These are phyloP conservation scores for Tetragonula carbonaria DNA, from an alignment of 2,888 invertebrate species.

Conservation along the genomic window DNA sequence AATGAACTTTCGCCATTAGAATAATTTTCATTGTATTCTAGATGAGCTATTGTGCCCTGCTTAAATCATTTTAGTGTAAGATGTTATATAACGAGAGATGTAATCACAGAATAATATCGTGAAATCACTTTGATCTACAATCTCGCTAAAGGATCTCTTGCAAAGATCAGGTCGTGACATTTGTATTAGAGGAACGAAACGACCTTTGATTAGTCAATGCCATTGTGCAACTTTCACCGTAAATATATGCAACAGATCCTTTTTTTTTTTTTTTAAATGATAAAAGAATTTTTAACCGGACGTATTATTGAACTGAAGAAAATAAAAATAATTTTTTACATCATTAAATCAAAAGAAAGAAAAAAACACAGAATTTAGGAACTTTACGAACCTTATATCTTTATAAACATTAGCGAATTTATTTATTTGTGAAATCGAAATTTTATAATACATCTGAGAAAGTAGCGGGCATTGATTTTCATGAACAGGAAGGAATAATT, in stretches of 20 bases:
- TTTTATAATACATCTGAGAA: constrained; percentile 14
- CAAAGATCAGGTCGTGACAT: constrained; percentile 44
- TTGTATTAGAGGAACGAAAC: constrained; percentile 4
- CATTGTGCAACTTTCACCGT: constrained; percentile 32
- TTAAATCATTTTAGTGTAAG: background rate
- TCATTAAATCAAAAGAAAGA: background rate
- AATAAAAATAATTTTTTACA: background rate
- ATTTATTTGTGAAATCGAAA: constrained; percentile 19
- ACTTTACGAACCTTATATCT: background rate
- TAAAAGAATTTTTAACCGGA: background rate
- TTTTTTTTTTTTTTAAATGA: background rate
- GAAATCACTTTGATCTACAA: background rate
- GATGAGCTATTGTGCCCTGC: constrained; percentile 3
- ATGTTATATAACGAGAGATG: constrained; percentile 12
- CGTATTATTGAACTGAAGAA: background rate
- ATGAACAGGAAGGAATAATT: constrained; percentile 3
- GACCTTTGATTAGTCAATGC: constrained; percentile 29
- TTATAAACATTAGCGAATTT: background rate
- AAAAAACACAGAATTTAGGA: no score
- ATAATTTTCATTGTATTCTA: constrained; percentile 9
- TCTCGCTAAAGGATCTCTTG: background rate
- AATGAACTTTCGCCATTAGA: background rate
- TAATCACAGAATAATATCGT: background rate
- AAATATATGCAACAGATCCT: background rate
- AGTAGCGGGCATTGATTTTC: constrained; percentile 11